phyloP scores from a whole-genome alignment of 2,113 vertebrate genomes.

The Hyaena hyaena region DNA sequence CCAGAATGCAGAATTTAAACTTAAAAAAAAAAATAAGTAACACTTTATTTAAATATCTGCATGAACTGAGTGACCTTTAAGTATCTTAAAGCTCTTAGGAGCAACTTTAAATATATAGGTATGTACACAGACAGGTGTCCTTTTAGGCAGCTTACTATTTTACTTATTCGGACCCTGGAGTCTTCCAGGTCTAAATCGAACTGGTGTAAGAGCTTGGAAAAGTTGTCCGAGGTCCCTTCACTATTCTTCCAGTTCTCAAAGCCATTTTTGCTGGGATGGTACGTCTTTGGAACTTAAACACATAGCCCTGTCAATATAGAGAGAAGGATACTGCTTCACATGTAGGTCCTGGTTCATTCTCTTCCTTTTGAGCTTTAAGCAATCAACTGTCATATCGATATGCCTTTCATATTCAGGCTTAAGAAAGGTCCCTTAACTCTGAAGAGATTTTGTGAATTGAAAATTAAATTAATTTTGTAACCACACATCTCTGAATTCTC shows the following conservation, averaged over 20 bases:
- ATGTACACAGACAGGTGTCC: background rate
- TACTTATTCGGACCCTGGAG: background rate
- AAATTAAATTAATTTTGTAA: constrained; percentile 23
- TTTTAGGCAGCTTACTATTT: background rate
- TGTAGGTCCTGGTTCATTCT: background rate
- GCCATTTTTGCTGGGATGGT: background rate
- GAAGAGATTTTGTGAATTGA: background rate
- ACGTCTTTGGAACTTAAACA: background rate
- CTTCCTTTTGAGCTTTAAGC: background rate
- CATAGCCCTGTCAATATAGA: background rate
- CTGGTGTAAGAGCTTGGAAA: background rate
- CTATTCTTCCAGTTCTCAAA: background rate
- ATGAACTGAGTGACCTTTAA: background rate
- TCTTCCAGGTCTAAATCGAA: background rate
- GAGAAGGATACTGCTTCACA: background rate
- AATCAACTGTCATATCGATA: background rate
- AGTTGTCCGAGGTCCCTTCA: no score
- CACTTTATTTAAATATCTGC: background rate
- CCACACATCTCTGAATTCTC: background rate
- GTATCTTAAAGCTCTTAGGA: background rate
- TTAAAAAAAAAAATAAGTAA: background rate
- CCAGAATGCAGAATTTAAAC: background rate
- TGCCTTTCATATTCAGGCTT: background rate
- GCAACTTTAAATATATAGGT: background rate
- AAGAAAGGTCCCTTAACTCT: background rate